Conservation (phyloP, 2,113 vertebrate species). For the Mustela nigripes region DNA sequence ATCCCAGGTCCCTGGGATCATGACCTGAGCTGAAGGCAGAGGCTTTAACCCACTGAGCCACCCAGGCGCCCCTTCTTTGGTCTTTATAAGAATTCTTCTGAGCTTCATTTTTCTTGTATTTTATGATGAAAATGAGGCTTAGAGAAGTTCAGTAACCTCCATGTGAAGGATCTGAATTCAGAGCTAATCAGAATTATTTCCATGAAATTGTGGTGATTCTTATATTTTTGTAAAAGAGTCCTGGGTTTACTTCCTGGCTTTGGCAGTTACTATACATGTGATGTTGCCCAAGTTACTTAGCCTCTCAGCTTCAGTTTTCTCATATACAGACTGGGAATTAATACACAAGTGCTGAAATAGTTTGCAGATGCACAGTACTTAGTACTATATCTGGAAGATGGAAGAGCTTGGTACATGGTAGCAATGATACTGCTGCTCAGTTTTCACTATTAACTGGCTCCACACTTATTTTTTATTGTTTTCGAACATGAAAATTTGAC, state of each 20-base stretch:
- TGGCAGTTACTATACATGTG: neutral
- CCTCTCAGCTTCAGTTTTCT: neutral
- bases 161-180: neutral
- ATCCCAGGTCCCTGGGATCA: too few species aligned
- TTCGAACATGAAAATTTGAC: neutral
- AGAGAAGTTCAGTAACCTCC: neutral
- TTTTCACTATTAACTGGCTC: neutral
- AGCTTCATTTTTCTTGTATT: neutral
- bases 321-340: neutral
- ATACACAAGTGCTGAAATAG: neutral
- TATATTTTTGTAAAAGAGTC: constrained; percentile 9
- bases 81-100: constrained; percentile 15
- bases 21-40: too few species aligned
- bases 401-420: neutral
- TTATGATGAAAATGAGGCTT: neutral
- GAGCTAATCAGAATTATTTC: neutral
- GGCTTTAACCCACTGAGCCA: too few species aligned
- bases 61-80: neutral
- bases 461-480: neutral
- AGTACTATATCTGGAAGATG: neutral
- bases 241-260: constrained; percentile 27
- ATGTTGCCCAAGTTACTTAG: neutral
- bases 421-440: neutral
- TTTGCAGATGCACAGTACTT: constrained; percentile 17
- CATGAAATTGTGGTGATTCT: neutral